Base-by-base conservation (phyloP, 2,888 invertebrate genomes). In the Sinotaia quadrata region DNA sequence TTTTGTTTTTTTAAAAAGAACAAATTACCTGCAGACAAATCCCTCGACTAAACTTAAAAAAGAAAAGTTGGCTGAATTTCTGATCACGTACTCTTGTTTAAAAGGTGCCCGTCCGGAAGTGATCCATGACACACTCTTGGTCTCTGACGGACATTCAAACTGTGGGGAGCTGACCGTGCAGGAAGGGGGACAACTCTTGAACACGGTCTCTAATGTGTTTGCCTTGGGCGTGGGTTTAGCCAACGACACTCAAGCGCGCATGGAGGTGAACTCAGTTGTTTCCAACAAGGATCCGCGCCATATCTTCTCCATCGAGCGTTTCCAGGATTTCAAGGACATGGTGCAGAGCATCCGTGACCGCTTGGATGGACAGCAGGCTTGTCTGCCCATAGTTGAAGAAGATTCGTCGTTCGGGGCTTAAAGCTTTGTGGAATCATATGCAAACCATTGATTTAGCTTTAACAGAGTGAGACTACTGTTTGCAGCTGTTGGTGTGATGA, bases 101-200 rank as follows among this genome's bases (percentile, higher is more conserved):
- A 2, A 58, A 71, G 71, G 71, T 33, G 56, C 62, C 56, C 52
- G 71, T 4, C 62, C 58, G 4, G 47, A 58, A 33, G 67, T 62
- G 1, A 49, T 58, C 24, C 67, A 71, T 41, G 71, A 71, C 52
- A 67, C 67, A 0, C 63, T 71, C 18, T 36, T 71, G 18, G 58
- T 71, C 51, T 67, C 71, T 27, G 71, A 71, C 63, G 71, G 71
- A 15, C 71, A 71, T 56, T 71, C 67, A 27, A 71, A 71, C 59
- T 71, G 71, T 29, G 71, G 71, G n/a, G 21, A 63, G 31, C 52
- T 67, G 24, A 61, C 62, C 18, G 37, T 49, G 8, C 44, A 58
- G 21, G 59, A 58, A 51, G 70, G 51, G 41, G 62, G 62, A 21
- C 27, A 54, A 12, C 44, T 33, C 29, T 63, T 71, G 41, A 56